Evolutionary conservation across 2,888 invertebrate species (phyloP), one percentile per base, ranked within the genome.

Genomic region (Falcaria lacertinaria): DNA sequence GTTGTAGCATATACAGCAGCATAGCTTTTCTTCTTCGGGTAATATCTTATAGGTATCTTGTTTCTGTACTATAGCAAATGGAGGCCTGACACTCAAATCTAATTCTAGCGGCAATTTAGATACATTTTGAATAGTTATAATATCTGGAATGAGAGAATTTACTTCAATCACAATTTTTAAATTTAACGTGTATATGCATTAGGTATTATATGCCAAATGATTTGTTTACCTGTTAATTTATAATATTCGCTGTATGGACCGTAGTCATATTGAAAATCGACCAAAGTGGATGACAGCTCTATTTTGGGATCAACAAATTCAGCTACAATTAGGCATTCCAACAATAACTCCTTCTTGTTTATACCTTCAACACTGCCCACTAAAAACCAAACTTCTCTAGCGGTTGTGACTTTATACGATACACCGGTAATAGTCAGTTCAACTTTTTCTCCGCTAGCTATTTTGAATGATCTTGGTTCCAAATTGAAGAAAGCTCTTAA

Each of bases 281-380:
- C 60, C 4, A 65, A 58, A 35, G 90, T 84, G 8, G 89, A 90
- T 25, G 92, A 68, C 28, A 28, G 28, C 47, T 84, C 74, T 36
- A 93, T 78, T 59, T 82, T 81, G 0, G 93, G 93, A 53, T 92
- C 90, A 0, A 91, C 88, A 60, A 93, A 92, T 45, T 86, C 90
- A 0, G 91, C 91, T 28, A 68, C 69, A 39, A 93, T 71, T 47
- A 73, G 74, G 51, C 91, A 90, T 38, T 81, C 80, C 17, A 91
- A 67, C 33, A 92, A 70, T 34, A 90, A 57, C 54, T 90, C 89
- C 37, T 90, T 90, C 63, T 90, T 91, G 41, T 86, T 88, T 3
- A 86, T 79, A 3, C 90, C 90, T 37, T 91, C 90, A 2, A 91
- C 83, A 35, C 87, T 79, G 11, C 91, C 91, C 39, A 91, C 82